A percentile compares a stretch with the other conserved stretches of the same genome.
Evolutionary conservation across 1,140 invertebrate genomes (phyloP).

Genomic region (Brachionus calyciflorus): DNA sequence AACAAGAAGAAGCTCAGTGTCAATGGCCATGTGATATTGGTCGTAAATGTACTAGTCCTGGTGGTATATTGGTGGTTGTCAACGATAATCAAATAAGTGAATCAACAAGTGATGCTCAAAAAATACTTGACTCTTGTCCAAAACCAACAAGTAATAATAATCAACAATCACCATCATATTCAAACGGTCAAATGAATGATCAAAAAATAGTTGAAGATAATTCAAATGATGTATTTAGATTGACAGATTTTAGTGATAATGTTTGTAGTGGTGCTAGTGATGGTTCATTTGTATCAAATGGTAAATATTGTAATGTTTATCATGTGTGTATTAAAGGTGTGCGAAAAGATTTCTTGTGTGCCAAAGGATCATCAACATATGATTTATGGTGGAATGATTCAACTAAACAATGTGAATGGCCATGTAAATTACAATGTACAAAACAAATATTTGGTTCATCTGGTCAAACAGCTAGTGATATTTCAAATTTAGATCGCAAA

Average conservation of each 20-base stretch:
- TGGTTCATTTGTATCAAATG: constrained; percentile 16
- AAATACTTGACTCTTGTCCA: background rate
- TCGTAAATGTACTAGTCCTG: constrained; percentile 7
- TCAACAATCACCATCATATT: background rate
- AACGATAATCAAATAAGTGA: background rate
- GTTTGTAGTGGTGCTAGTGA: background rate
- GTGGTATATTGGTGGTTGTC: constrained; percentile 26
- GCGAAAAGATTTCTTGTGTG: too few species aligned
- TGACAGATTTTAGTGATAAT: background rate
- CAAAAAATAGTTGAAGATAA: background rate
- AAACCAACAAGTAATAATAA: background rate
- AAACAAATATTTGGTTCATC: constrained; percentile 1
- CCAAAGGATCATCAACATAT: background rate
- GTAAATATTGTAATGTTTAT: constrained; percentile 28
- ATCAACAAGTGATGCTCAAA: background rate
- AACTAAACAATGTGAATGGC: constrained; percentile 45
- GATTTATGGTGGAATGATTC: constrained; percentile 43
- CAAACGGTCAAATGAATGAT: background rate
- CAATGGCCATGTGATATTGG: constrained; percentile 39
- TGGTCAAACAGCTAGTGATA: background rate
- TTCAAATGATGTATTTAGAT: constrained; percentile 6
- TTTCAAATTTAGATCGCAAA: background rate
- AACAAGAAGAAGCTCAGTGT: background rate
- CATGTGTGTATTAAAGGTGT: constrained; percentile 12
- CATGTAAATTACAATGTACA: constrained; percentile 30